These are phyloP conservation scores for Schlechtendalia chinensis DNA, from an alignment of 1,140 invertebrate genomes.

Conservation along the genomic window DNA sequence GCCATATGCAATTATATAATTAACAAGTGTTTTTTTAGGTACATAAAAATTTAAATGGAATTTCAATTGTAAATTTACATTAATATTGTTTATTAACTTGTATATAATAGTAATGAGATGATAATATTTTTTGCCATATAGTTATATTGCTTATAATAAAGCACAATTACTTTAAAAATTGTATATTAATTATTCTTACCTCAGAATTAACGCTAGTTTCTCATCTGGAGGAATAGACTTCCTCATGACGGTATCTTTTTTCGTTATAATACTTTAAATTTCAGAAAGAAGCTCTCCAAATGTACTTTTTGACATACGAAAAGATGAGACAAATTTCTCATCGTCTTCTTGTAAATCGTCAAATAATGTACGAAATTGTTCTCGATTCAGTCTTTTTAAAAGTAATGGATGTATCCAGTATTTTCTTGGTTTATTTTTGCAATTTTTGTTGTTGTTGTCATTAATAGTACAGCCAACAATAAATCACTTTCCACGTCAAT, in stretches of 20 bases:
- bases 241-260: not conserved
- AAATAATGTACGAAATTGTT: not conserved
- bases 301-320: slow-evolving; percentile 12
- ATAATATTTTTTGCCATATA: no score
- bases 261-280: not conserved
- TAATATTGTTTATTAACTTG: no score
- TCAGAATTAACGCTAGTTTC: slow-evolving; percentile 49
- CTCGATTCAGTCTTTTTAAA: not conserved
- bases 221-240: slow-evolving; percentile 13
- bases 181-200: slow-evolving; percentile 50
- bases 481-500: slow-evolving; percentile 8
- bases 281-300: not conserved
- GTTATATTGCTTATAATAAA: not conserved
- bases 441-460: not conserved
- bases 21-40: no score
- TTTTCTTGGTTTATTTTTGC: slow-evolving; percentile 19
- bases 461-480: slow-evolving; percentile 18
- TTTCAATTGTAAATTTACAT: no score
- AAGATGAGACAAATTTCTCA: slow-evolving; percentile 1
- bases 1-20: no score
- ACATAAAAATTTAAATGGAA: no score
- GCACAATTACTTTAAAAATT: not conserved
- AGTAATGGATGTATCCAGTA: not conserved
- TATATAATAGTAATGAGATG: no score
- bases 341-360: not conserved